These are phyloP conservation scores for Desmodus rotundus DNA, from an alignment of 2,113 vertebrate species.

Conservation along the genomic window DNA sequence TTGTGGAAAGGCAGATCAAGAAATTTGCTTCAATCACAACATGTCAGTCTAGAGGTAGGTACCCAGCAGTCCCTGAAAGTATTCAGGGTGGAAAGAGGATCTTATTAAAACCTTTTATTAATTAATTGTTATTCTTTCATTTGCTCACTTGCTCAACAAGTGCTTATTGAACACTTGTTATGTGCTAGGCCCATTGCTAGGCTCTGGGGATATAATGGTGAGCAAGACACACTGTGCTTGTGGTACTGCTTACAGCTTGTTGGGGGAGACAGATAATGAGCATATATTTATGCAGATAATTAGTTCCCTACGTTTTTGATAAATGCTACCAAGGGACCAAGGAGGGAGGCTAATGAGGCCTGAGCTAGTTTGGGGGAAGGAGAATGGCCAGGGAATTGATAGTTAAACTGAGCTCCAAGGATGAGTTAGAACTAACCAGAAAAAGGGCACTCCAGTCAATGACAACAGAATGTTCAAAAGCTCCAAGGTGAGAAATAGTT, in stretches of 20 bases:
- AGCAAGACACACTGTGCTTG: neutral
- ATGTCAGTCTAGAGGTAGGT: neutral
- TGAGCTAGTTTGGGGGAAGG: neutral
- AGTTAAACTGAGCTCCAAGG: neutral
- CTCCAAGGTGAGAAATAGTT: neutral
- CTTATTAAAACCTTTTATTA: conserved; percentile 12
- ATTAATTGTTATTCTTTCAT: neutral
- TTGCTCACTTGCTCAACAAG: neutral
- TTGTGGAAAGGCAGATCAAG: conserved; percentile 35
- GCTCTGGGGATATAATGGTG: neutral
- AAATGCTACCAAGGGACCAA: conserved; percentile 43
- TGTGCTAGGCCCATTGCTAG: neutral
- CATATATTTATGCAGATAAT: conserved; percentile 50
- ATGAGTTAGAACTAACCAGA: neutral
- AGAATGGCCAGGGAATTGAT: neutral
- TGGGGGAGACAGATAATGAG: conserved; percentile 34
- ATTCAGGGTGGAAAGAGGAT: neutral
- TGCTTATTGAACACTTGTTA: neutral
- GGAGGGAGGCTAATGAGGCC: conserved; percentile 31
- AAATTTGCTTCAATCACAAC: neutral
- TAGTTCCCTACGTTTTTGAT: conserved; percentile 55
- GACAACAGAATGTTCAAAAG: neutral
- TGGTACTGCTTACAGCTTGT: neutral
- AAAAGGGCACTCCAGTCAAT: neutral
- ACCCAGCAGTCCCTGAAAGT: neutral